Evolutionary conservation across 1,140 invertebrate genomes (phyloP).

Genomic region (Drosophila sturtevanti): DNA sequence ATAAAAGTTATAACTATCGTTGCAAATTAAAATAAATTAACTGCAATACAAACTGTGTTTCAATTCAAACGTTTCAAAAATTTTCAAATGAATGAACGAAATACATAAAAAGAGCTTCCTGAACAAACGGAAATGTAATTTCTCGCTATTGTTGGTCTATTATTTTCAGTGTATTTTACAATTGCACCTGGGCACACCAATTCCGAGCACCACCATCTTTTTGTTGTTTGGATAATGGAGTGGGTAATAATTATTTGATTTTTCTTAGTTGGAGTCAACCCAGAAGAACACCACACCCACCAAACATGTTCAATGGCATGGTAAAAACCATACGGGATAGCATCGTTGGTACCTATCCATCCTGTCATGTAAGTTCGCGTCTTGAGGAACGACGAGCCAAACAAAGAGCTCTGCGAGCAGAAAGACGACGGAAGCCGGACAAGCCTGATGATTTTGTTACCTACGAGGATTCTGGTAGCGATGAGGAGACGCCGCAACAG

Average conservation of each 20-base stretch:
- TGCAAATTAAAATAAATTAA: no score
- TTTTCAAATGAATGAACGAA: no score
- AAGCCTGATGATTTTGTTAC: conserved; percentile 95
- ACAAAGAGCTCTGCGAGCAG: conserved; percentile 86
- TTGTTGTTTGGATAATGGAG: conserved; percentile 68
- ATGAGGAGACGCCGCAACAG: conserved; percentile 88
- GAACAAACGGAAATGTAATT: no score
- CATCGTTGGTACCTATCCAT: conserved; percentile 86
- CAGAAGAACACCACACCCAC: conserved; percentile 22
- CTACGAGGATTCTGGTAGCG: conserved; percentile 93
- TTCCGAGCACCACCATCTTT: conserved; percentile 60
- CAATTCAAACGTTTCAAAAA: no score
- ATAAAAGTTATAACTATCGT: not conserved
- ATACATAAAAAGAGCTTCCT: no score
- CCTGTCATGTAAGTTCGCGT: conserved; percentile 87
- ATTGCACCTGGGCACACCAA: not conserved
- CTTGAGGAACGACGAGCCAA: conserved; percentile 89
- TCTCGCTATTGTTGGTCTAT: not conserved
- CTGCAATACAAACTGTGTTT: no score
- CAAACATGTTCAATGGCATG: conserved; percentile 81
- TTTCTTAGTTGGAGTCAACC: conserved; percentile 26
- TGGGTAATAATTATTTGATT: conserved; percentile 23
- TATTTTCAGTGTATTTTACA: not conserved
- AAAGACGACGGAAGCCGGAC: conserved; percentile 90
- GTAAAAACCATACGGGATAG: conserved; percentile 82